phyloP scores from a whole-genome alignment of 2,113 vertebrate species.

The Columbina picui region DNA sequence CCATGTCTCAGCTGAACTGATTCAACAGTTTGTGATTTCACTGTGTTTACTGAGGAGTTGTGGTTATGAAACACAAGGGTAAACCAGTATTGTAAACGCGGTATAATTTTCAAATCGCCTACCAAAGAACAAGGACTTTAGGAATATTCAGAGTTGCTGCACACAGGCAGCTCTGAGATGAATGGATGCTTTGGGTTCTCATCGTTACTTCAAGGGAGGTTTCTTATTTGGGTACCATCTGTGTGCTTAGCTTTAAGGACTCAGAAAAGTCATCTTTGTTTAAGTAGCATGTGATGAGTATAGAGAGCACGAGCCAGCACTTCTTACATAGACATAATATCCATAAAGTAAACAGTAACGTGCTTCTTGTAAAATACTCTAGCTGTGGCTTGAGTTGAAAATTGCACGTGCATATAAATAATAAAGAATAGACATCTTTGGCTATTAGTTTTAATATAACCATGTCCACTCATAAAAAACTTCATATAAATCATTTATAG shows the following conservation, averaged over 20 bases:
- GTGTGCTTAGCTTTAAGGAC: background rate
- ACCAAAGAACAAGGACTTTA: background rate
- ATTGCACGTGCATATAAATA: background rate
- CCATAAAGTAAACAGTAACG: background rate
- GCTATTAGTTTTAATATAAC: background rate
- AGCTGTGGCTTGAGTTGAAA: background rate
- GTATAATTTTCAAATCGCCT: background rate
- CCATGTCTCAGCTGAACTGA: background rate
- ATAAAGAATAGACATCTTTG: background rate
- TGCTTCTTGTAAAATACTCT: background rate
- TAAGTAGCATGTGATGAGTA: background rate
- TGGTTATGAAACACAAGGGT: background rate
- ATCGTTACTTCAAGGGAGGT: background rate
- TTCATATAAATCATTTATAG: background rate
- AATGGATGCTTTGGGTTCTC: background rate
- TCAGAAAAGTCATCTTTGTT: background rate
- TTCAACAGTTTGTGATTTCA: background rate
- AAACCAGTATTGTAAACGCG: background rate
- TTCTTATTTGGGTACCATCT: background rate
- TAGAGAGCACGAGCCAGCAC: accelerated
- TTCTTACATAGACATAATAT: background rate
- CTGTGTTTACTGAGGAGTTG: background rate
- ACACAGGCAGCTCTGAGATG: background rate
- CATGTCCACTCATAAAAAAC: background rate
- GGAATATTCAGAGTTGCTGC: background rate